Conservation (phyloP, 2,113 vertebrate genomes). For the Megaceryle maxima region DNA sequence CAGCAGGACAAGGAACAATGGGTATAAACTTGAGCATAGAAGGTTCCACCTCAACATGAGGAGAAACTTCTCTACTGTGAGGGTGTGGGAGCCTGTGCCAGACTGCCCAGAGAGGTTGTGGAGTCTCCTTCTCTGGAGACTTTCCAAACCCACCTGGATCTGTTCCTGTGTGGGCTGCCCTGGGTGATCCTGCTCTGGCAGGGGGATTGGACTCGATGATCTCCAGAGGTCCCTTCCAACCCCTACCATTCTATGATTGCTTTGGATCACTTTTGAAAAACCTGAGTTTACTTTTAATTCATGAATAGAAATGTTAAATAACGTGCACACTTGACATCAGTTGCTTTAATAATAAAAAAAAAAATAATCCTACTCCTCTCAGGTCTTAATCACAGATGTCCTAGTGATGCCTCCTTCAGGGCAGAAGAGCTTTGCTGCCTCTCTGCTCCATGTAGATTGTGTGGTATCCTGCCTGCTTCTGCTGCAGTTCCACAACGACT, state of each 20-base stretch:
- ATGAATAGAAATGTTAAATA: not conserved
- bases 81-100: too few relatives aligned
- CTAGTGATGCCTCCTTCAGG: not conserved
- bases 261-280: not conserved
- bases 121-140: too few relatives aligned
- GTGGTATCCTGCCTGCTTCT: not conserved
- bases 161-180: too few relatives aligned
- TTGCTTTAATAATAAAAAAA: not conserved
- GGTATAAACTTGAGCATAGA: too few relatives aligned
- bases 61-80: too few relatives aligned
- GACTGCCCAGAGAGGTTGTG: too few relatives aligned
- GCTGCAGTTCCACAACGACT: not conserved
- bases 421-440: not conserved
- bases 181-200: too few relatives aligned
- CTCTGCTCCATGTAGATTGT: not conserved
- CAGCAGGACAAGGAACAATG: too few relatives aligned
- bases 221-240: too few relatives aligned
- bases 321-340: fast-evolving
- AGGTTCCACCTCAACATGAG: too few relatives aligned
- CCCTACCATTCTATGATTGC: not conserved
- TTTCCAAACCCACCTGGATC: too few relatives aligned
- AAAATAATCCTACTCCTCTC: not conserved
- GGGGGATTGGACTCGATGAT: too few relatives aligned
- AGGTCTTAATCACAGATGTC: not conserved
- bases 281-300: not conserved